phyloP scores from a whole-genome alignment of 2,888 invertebrate species.

The Lasioglossum villosulum region DNA sequence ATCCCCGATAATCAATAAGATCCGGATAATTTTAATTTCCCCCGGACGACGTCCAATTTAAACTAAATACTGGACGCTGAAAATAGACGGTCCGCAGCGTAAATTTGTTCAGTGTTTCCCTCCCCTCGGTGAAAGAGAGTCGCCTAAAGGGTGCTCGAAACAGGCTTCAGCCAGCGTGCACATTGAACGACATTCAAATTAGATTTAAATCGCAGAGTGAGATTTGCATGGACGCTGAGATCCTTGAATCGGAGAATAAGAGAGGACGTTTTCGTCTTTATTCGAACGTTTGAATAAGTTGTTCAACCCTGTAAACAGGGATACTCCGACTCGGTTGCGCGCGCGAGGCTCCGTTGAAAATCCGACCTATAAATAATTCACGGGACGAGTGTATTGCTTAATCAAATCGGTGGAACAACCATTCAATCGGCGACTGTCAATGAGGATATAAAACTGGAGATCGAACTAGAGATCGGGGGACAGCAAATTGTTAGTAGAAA shows the following conservation, averaged over 20 bases:
- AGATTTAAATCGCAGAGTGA: slow-evolving; percentile 41
- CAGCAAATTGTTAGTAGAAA: not conserved
- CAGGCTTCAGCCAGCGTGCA: not conserved
- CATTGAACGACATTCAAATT: slow-evolving; percentile 33
- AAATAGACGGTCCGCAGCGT: not conserved
- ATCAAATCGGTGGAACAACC: slow-evolving; percentile 26
- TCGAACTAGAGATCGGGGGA: too few relatives aligned
- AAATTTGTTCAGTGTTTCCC: slow-evolving; percentile 6
- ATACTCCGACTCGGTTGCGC: not conserved
- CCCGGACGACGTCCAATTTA: not conserved
- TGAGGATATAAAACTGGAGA: slow-evolving; percentile 10
- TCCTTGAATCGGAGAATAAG: slow-evolving; percentile 28
- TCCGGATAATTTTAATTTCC: slow-evolving; percentile 4
- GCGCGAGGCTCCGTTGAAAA: slow-evolving; percentile 24
- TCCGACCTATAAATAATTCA: slow-evolving; percentile 44
- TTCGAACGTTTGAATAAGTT: slow-evolving; percentile 47
- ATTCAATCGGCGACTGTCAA: not conserved
- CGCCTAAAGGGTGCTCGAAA: slow-evolving; percentile 21
- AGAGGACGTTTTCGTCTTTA: slow-evolving; percentile 30
- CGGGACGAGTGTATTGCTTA: slow-evolving; percentile 26
- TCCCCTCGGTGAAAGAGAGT: not conserved
- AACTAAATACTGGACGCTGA: not conserved
- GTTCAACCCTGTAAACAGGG: slow-evolving; percentile 49
- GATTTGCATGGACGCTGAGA: slow-evolving; percentile 34
- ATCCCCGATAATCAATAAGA: slow-evolving; percentile 1